Conservation (phyloP, 2,113 vertebrate species). For the Brachypteracias leptosomus region DNA sequence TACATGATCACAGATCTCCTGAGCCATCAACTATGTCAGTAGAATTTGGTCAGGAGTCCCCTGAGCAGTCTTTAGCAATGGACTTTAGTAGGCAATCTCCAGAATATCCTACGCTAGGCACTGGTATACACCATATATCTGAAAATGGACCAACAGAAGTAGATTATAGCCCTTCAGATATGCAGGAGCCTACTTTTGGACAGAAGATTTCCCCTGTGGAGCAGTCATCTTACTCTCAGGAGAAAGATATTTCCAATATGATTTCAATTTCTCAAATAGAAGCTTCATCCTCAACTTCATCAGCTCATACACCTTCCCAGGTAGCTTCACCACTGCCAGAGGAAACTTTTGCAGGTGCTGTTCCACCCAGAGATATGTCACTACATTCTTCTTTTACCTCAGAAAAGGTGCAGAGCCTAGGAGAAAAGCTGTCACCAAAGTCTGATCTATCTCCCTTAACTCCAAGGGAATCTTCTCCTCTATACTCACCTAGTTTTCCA, state of each 20-base stretch:
- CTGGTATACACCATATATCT: conserved; percentile 78
- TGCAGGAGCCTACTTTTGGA: conserved; percentile 72
- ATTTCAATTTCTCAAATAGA: conserved; percentile 90
- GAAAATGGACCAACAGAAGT: conserved; percentile 96
- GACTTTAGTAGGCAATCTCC: conserved; percentile 95
- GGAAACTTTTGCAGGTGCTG: conserved; percentile 70
- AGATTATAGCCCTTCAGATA: conserved; percentile 88
- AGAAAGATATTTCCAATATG: conserved; percentile 80
- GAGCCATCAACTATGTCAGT: conserved; percentile 90
- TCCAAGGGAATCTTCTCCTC: conserved; percentile 76
- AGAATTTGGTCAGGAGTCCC: conserved; percentile 89
- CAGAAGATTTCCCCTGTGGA: conserved; percentile 76
- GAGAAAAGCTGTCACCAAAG: conserved; percentile 77
- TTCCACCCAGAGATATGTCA: conserved; percentile 80
- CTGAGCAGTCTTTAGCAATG: conserved; percentile 90
- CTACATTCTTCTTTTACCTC: conserved; percentile 83
- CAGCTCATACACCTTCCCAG: conserved; percentile 90
- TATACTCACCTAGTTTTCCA: conserved; percentile 75
- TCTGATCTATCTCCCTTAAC: conserved; percentile 82
- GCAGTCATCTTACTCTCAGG: conserved; percentile 81
- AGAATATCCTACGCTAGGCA: conserved; percentile 80
- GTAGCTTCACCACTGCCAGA: conserved; percentile 81
- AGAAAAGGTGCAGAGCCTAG: conserved; percentile 75
- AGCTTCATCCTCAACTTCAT: conserved; percentile 90
- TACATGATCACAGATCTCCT: conserved; percentile 84